These are phyloP conservation scores for Cerastoderma edule DNA, from an alignment of 2,888 invertebrate species.

Conservation along the genomic window DNA sequence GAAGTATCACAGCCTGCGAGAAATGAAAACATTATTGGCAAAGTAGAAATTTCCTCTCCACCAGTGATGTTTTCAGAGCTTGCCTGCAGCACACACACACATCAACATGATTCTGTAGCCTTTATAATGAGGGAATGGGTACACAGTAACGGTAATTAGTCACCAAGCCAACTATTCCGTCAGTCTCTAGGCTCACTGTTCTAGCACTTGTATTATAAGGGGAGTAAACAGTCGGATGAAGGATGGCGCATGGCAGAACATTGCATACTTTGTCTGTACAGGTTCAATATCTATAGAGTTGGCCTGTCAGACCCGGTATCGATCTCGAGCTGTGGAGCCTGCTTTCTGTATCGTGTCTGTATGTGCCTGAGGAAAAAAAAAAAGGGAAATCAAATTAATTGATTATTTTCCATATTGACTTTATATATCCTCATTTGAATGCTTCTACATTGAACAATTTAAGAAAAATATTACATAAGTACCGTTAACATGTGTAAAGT, in stretches of 20 bases:
- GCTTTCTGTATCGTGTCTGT: slow-evolving; percentile 77
- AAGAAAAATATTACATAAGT: neutral
- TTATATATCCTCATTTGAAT: neutral
- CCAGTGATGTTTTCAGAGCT: neutral
- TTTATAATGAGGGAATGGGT: too few relatives aligned
- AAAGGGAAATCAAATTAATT: neutral
- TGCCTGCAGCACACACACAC: neutral
- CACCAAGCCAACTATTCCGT: too few relatives aligned
- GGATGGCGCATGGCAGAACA: slow-evolving; percentile 18
- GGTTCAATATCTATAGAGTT: neutral
- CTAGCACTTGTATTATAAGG: too few relatives aligned
- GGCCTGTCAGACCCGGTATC: slow-evolving; percentile 74
- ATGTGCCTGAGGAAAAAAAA: slow-evolving; percentile 71
- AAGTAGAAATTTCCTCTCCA: neutral
- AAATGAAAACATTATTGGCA: too few relatives aligned
- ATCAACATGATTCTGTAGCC: too few relatives aligned
- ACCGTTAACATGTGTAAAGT: neutral
- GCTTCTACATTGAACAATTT: neutral
- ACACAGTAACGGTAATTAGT: too few relatives aligned
- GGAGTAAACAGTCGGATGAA: neutral
- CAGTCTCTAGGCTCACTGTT: too few relatives aligned
- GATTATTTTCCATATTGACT: neutral
- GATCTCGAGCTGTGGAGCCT: slow-evolving; percentile 77
- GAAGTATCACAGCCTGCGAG: too few relatives aligned
- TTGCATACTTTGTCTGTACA: neutral